Base-by-base conservation (phyloP, 2,888 invertebrate genomes). In the Apodemia mormo region DNA sequence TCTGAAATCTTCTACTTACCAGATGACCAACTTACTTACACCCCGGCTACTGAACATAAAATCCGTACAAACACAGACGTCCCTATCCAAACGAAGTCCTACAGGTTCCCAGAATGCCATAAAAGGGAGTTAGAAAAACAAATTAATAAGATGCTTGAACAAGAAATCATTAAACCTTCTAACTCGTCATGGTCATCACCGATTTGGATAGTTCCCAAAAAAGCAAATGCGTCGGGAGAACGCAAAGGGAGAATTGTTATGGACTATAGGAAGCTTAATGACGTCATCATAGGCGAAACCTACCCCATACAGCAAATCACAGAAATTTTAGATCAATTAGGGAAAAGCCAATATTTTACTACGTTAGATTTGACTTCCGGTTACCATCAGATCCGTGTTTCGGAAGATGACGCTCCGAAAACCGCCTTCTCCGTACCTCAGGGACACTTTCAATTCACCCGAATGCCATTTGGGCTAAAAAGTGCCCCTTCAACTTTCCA, bases 311-410 rank as follows among this genome's bases (percentile, higher is more conserved):
- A 54, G 7, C 49, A 67, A 30, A 67, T 67, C 3, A 30, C 52
- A 5, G 67, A 67, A 54, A 67, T 67, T 7, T 14, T 67, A 30
- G 67, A 67, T 14, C 67, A 67, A 67, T 52, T 67, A 67, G 54
- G 67, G 61, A 61, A 64, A 54, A 40, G 58, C 4, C 58, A 58
- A 58, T 58, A 76, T 30, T 77, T 78, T 10, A 67, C 73, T 8
- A 76, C 75, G 10, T 56, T 76, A 5, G 75, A 75, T 45, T 70
- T 76, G 0, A 68, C 74, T 7, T 72, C 73, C 5, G 75, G 74
- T 1, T 72, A 70, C 68, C 74, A 73, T 37, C 75, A 74, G 67
- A 73, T 72, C 7, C 22, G 54, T 29, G 66, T 76, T 37, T 3
- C 14, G 10, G 66, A 68, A 3, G 9, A 70, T 9, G 75, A 76